These are phyloP conservation scores for Poecilia velifera DNA, from an alignment of 2,797 vertebrate species.

Conservation along the genomic window DNA sequence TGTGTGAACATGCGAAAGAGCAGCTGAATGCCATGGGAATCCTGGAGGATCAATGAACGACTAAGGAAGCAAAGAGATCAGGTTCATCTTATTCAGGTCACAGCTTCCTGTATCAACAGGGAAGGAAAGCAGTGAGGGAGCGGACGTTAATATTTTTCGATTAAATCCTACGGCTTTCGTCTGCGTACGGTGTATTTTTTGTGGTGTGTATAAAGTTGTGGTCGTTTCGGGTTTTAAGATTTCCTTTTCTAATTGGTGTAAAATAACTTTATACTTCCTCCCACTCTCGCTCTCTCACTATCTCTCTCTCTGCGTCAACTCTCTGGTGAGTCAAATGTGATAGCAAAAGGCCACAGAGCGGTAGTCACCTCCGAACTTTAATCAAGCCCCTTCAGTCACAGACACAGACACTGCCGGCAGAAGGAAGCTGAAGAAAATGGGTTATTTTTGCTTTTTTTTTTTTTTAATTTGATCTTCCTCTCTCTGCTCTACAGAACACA, in stretches of 20 bases:
- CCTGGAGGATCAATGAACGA: not conserved
- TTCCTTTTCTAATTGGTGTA: slow-evolving; percentile 14
- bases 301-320: slow-evolving; percentile 13
- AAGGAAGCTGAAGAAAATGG: slow-evolving; percentile 26
- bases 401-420: not conserved
- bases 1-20: not conserved
- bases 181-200: not conserved
- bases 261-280: slow-evolving; percentile 28
- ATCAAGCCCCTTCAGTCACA: slow-evolving; percentile 40
- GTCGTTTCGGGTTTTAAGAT: not conserved
- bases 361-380: slow-evolving; percentile 23
- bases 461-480: slow-evolving; percentile 27
- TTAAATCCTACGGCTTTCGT: not conserved
- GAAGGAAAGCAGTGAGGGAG: not conserved
- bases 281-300: not conserved
- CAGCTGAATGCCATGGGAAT: not conserved
- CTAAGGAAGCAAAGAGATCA: not conserved
- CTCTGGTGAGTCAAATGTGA: slow-evolving; percentile 40
- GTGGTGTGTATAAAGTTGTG: not conserved
- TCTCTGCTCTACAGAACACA: slow-evolving; percentile 9
- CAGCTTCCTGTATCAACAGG: not conserved
- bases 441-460: slow-evolving; percentile 14
- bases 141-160: no score
- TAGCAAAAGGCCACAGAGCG: slow-evolving; percentile 20
- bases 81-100: not conserved